Evolutionary conservation across 1,140 invertebrate genomes (phyloP), one percentile per base, ranked within the genome.

Genomic region (Lethocerus indicus): DNA sequence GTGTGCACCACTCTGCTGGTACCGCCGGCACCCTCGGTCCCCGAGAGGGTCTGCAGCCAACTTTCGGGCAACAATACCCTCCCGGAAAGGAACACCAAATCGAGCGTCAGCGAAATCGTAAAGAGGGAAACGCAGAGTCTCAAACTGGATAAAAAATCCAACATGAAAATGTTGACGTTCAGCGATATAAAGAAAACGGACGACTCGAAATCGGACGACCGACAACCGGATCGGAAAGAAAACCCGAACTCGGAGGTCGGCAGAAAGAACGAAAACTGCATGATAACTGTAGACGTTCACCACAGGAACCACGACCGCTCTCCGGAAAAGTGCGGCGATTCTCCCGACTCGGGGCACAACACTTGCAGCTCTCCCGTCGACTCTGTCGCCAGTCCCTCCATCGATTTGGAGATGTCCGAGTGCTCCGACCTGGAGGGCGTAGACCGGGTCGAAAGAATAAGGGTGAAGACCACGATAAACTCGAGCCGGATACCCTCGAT

Each of bases 401-500:
- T 86, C 61, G 75, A 78, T 60, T 77, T 78, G 52, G 72, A 74
- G 43, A 73, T 71, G 59, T 86, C 83, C 0, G 84, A 87, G 66
- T 84, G 82, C 25, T 87, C 83, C 1, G 84, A 87, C 63, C 66
- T 87, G 51, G 86, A 89, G 68, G 83, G 59, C 2, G 75, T 81
- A 37, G 85, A 88, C 56, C 71, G 83, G 59, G 82, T 86, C 49
- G 84, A 89, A 65, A 73, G 85, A 57, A 84, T 90, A 44, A 70
- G 83, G 52, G 77, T 78, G 13, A 91, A 91, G 66, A 90, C 87
- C 0, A 80, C 81, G 5, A 88, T 90, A 26, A 87, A 82, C 54
- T 81, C 80, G 12, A 85, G 81, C 56, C 72, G 86, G 54, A 91
- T 91, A 60, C 88, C 88, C 3, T 89, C 86, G 1, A 87, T 92